Percentiles rank a stretch among this genome's conserved stretches.
phyloP scores from a whole-genome alignment of 2,888 invertebrate genomes.

The Lymantria dispar region DNA sequence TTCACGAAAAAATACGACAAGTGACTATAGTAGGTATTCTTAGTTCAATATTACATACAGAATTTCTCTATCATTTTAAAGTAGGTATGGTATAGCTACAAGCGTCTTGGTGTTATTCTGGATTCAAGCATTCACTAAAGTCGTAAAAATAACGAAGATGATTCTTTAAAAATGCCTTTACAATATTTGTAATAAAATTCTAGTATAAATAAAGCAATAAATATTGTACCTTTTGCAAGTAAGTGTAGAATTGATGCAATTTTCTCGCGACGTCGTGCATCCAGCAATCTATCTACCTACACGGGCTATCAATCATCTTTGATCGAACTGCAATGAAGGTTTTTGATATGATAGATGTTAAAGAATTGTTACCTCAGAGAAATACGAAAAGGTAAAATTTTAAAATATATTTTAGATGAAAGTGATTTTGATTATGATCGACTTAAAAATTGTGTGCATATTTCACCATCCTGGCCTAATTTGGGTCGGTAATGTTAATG shows the following conservation, averaged over 20 bases:
- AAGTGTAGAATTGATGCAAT: slow-evolving; percentile 45
- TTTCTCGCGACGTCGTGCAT: slow-evolving; percentile 34
- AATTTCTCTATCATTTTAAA: no score
- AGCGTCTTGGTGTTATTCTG: no score
- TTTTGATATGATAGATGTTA: slow-evolving; percentile 12
- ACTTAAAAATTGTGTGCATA: no score
- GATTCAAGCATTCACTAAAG: no score
- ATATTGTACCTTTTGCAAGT: slow-evolving; percentile 37
- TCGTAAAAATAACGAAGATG: background rate
- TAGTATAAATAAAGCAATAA: slow-evolving; percentile 15
- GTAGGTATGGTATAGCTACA: no score
- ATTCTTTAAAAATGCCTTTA: slow-evolving; percentile 1
- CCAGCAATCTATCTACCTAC: slow-evolving; percentile 40
- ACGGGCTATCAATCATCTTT: slow-evolving; percentile 42
- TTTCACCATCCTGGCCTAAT: no score
- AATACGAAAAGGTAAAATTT: background rate
- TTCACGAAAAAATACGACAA: no score
- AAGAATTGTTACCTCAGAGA: slow-evolving; percentile 1
- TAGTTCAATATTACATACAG: no score
- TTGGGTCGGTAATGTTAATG: no score
- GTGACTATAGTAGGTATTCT: no score
- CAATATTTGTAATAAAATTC: slow-evolving; percentile 3
- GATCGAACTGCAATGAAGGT: slow-evolving; percentile 27
- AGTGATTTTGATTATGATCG: no score
- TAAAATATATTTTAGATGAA: background rate